phyloP scores from a whole-genome alignment of 2,888 invertebrate genomes.

The Sesia apiformis region DNA sequence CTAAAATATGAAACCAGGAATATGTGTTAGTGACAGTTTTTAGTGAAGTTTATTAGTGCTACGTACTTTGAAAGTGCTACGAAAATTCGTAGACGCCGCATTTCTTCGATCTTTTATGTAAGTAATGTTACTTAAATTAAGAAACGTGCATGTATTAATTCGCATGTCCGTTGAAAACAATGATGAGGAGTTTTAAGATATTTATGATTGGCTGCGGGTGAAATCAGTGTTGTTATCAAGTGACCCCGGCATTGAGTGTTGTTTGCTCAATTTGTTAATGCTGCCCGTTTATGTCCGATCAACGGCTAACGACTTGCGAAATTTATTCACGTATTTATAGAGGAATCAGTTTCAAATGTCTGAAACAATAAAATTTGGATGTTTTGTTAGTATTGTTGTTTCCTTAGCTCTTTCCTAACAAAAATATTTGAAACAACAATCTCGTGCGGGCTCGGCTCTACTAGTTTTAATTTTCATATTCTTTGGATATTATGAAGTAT shows the following conservation, averaged over 20 bases:
- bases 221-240: conserved; percentile 25
- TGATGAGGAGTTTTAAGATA: not conserved
- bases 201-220: not conserved
- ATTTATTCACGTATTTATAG: not conserved
- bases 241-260: conserved; percentile 43
- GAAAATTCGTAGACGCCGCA: not conserved
- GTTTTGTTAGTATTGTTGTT: no score
- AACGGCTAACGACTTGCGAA: conserved; percentile 5
- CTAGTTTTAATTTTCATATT: no score
- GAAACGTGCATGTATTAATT: not conserved
- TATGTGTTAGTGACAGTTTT: not conserved
- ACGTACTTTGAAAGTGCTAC: not conserved
- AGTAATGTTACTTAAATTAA: not conserved
- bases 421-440: no score
- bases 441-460: no score
- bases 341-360: no score
- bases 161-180: not conserved
- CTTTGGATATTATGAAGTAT: no score
- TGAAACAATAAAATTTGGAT: no score
- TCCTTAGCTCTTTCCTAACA: no score
- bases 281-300: conserved; percentile 21
- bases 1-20: not conserved
- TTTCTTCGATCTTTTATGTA: not conserved
- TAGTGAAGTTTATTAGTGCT: not conserved
- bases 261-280: conserved; percentile 47